phyloP scores from a whole-genome alignment of 2,797 vertebrate genomes.

The Zenarchopterus dispar region DNA sequence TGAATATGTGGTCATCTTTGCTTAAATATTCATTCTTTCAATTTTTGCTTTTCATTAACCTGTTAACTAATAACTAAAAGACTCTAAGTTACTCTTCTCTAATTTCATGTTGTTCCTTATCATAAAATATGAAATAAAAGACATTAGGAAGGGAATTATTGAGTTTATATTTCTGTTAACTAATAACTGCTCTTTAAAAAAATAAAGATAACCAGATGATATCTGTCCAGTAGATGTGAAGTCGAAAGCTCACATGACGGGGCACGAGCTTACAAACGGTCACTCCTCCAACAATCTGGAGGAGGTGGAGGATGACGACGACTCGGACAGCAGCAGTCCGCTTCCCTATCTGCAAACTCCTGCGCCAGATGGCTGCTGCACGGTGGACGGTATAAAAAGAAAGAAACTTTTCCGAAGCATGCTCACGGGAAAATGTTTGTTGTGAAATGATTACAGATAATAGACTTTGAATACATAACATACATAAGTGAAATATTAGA shows the following conservation, averaged over 20 bases:
- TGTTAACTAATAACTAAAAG: too few relatives aligned
- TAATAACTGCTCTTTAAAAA: constrained; percentile 2
- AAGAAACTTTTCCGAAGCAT: constrained; percentile 4
- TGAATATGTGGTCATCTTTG: too few relatives aligned
- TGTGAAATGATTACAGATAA: not conserved
- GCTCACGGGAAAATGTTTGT: not conserved
- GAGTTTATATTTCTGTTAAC: too few relatives aligned
- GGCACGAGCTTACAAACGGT: constrained; percentile 83
- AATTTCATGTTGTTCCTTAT: too few relatives aligned
- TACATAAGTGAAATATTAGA: not conserved
- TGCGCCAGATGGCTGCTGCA: constrained; percentile 95
- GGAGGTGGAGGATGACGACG: constrained; percentile 92
- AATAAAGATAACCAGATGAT: not conserved
- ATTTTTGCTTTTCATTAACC: too few relatives aligned
- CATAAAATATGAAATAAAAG: too few relatives aligned
- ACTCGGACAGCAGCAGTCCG: constrained; percentile 93
- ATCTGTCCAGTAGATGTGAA: constrained; percentile 85
- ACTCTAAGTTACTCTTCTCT: too few relatives aligned
- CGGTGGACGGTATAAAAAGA: constrained; percentile 87
- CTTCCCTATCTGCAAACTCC: constrained; percentile 93
- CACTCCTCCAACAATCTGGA: constrained; percentile 88
- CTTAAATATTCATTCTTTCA: too few relatives aligned
- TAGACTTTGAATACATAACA: too few relatives aligned
- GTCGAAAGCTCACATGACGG: constrained; percentile 83
- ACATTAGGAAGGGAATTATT: too few relatives aligned